phyloP scores from a whole-genome alignment of 2,113 vertebrate genomes.

The Phrynosoma platyrhinos region DNA sequence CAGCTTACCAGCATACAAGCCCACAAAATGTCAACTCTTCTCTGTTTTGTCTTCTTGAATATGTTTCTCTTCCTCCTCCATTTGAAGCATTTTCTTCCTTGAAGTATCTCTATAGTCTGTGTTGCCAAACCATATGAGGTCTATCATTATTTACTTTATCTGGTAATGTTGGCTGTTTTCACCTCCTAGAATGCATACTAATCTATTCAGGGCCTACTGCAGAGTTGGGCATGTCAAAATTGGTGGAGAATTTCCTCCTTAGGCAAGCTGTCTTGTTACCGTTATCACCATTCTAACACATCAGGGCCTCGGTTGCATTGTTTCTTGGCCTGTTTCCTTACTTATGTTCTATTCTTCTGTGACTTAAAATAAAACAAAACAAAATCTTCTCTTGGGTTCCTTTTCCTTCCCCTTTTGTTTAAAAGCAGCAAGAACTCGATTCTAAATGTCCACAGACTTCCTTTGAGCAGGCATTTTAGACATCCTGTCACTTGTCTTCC shows the following conservation, averaged over 20 bases:
- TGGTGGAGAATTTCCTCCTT: rapidly evolving
- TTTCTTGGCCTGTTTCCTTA: rapidly evolving
- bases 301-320: rapidly evolving
- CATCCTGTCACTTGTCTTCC: not conserved
- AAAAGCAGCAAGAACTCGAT: not conserved
- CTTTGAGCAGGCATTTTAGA: not conserved
- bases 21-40: not conserved
- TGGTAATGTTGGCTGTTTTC: not conserved
- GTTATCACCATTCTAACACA: not conserved
- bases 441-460: constrained; percentile 7
- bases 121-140: constrained; percentile 39
- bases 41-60: not conserved
- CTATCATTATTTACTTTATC: constrained; percentile 56
- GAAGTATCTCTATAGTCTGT: not conserved
- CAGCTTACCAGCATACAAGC: not conserved
- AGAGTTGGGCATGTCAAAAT: not conserved
- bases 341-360: not conserved
- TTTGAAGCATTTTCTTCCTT: not conserved
- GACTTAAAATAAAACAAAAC: not conserved
- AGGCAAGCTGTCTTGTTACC: not conserved
- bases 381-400: not conserved
- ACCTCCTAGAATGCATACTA: constrained; percentile 12
- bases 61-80: too few species aligned
- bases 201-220: constrained; percentile 47
- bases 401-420: constrained; percentile 13